A percentile compares a stretch with the other conserved stretches of the same genome.
Conservation (phyloP, 2,888 invertebrate species). For the Diarsia brunnea region DNA sequence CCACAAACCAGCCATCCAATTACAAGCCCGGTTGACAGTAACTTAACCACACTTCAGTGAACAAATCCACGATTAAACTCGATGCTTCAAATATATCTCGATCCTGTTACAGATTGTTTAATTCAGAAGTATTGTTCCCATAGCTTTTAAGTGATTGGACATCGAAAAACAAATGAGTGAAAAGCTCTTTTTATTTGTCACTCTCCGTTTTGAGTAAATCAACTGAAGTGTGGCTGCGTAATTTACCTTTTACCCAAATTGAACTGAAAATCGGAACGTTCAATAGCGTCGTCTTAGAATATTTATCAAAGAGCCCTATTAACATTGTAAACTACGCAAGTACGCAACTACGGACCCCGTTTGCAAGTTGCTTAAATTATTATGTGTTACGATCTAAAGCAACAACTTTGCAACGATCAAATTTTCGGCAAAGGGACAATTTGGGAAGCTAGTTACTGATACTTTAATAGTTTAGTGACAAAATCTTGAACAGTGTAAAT, state of each 20-base stretch:
- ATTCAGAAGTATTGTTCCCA: conserved; percentile 55
- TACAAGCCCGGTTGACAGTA: conserved; percentile 38
- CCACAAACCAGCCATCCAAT: conserved; percentile 45
- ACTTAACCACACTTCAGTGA: conserved; percentile 48
- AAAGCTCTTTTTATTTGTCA: conserved; percentile 63
- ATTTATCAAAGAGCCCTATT: conserved; percentile 54
- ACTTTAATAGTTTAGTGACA: conserved; percentile 23
- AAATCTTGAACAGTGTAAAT: conserved; percentile 14
- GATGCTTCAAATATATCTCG: conserved; percentile 34
- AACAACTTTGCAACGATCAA: conserved; percentile 27
- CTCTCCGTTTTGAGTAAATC: conserved; percentile 53
- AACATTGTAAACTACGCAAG: conserved; percentile 41
- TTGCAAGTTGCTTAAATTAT: conserved; percentile 43
- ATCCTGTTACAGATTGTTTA: conserved; percentile 62
- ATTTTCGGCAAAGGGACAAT: conserved; percentile 28
- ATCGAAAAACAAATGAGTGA: conserved; percentile 65
- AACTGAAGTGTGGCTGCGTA: conserved; percentile 47
- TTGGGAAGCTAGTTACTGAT: conserved; percentile 9
- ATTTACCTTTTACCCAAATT: conserved; percentile 64
- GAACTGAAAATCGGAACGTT: conserved; percentile 54
- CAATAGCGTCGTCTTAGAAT: conserved; percentile 39
- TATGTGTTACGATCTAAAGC: conserved; percentile 15
- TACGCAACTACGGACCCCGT: conserved; percentile 39
- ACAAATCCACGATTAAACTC: conserved; percentile 51
- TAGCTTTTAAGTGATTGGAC: conserved; percentile 69